A percentile compares a stretch with the other conserved stretches of the same genome.
These are phyloP conservation scores for Megalops cyprinoides DNA, from an alignment of 2,797 vertebrate species.

Conservation along the genomic window DNA sequence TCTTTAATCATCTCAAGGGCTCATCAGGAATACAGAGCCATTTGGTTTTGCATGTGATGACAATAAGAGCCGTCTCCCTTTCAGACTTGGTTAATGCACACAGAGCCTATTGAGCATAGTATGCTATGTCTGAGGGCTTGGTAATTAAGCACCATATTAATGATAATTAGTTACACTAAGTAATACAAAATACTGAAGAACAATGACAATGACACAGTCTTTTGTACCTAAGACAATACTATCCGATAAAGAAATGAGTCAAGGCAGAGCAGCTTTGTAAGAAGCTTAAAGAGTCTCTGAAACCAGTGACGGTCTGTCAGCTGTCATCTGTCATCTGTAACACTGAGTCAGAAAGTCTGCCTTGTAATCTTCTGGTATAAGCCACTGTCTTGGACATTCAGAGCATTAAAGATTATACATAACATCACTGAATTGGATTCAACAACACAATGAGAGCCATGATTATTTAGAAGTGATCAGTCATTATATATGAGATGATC, in stretches of 20 bases:
- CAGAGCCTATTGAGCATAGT: slow-evolving; percentile 8
- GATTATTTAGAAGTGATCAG: no score
- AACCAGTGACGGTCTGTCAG: neutral
- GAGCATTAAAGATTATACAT: neutral
- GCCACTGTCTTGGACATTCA: neutral
- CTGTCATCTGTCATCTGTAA: neutral
- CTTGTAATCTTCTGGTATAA: neutral
- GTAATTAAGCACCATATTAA: neutral
- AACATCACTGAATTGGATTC: neutral
- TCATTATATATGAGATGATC: neutral
- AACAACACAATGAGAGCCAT: neutral
- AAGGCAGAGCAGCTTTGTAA: neutral
- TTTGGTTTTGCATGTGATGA: slow-evolving; percentile 4
- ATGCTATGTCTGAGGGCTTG: neutral
- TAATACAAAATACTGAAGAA: neutral
- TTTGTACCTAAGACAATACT: neutral
- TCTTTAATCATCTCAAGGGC: slow-evolving; percentile 10
- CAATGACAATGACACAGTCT: neutral
- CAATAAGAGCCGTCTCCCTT: neutral
- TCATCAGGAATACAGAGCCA: neutral
- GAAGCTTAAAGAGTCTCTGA: neutral
- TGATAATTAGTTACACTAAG: neutral
- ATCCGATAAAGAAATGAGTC: neutral
- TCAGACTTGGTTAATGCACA: slow-evolving; percentile 2
- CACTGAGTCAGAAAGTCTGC: neutral